phyloP scores from a whole-genome alignment of 2,113 vertebrate genomes.

The Dromaius novaehollandiae region DNA sequence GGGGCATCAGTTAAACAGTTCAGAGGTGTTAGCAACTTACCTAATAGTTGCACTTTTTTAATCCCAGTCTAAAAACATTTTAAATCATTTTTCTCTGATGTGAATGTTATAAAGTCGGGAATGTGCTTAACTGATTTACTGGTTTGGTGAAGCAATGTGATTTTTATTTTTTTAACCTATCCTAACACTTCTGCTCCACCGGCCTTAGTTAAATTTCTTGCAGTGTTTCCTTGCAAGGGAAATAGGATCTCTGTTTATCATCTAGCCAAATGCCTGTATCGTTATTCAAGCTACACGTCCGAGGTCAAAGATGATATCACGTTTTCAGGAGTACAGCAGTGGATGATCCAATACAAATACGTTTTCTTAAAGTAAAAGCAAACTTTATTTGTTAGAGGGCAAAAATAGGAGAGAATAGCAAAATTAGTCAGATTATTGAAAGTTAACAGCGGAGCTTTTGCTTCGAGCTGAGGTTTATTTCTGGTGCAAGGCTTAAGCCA shows the following conservation, averaged over 20 bases:
- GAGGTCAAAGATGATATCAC: background rate
- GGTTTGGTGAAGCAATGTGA: background rate
- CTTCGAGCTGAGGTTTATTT: background rate
- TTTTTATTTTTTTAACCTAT: background rate
- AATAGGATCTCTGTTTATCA: constrained; percentile 26
- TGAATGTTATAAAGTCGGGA: background rate
- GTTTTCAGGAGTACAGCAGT: background rate
- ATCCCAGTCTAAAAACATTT: background rate
- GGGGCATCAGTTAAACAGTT: background rate
- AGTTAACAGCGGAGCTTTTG: background rate
- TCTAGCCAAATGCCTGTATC: background rate
- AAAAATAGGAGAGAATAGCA: background rate
- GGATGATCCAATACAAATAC: background rate
- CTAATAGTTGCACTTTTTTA: background rate
- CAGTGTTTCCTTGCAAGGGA: background rate
- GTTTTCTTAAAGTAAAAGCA: background rate
- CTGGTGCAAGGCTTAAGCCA: background rate
- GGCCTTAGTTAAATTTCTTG: background rate
- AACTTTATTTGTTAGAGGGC: background rate
- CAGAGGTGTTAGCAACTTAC: background rate
- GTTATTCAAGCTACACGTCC: background rate
- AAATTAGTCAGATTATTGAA: constrained; percentile 11
- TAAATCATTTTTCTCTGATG: rapidly evolving
- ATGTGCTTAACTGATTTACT: background rate
- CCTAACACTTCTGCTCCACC: background rate